Percentiles rank a stretch among this genome's conserved stretches.
phyloP scores from a whole-genome alignment of 53 echinoderm and acorn worm genomes.

The Arbacia lixula region DNA sequence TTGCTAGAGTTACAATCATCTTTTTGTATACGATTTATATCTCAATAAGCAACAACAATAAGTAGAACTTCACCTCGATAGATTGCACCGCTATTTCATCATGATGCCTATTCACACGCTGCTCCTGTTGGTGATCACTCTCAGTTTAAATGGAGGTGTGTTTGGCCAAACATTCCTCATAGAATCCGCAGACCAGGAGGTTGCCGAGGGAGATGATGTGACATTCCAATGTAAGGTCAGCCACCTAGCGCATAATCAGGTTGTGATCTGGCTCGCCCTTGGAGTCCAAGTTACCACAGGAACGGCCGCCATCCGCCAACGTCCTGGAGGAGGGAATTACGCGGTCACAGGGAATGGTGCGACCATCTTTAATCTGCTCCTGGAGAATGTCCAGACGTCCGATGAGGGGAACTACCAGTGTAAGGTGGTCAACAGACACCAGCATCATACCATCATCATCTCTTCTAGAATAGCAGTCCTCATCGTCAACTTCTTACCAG shows the following conservation, averaged over 20 bases:
- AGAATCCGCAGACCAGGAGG: conserved; percentile 27
- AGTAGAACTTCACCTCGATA: no score
- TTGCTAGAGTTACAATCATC: no score
- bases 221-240: conserved; percentile 33
- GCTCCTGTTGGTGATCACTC: neutral
- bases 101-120: no score
- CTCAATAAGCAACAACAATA: no score
- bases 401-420: conserved; percentile 38
- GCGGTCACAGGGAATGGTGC: neutral
- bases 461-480: conserved; percentile 23
- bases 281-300: neutral
- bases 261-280: conserved; percentile 33
- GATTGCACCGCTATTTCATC: no score
- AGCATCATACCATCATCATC: neutral
- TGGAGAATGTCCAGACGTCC: conserved; percentile 33
- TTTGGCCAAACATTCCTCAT: conserved; percentile 17
- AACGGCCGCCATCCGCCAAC: neutral
- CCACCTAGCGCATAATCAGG: neutral
- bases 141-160: neutral
- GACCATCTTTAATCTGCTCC: conserved; percentile 4
- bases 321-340: conserved; percentile 5
- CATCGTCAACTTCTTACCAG: conserved; percentile 36
- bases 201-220: conserved; percentile 30
- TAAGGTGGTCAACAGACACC: conserved; percentile 1
- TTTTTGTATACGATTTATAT: no score